These are phyloP conservation scores for Diceros bicornis DNA, from an alignment of 2,797 vertebrate species.

Conservation along the genomic window DNA sequence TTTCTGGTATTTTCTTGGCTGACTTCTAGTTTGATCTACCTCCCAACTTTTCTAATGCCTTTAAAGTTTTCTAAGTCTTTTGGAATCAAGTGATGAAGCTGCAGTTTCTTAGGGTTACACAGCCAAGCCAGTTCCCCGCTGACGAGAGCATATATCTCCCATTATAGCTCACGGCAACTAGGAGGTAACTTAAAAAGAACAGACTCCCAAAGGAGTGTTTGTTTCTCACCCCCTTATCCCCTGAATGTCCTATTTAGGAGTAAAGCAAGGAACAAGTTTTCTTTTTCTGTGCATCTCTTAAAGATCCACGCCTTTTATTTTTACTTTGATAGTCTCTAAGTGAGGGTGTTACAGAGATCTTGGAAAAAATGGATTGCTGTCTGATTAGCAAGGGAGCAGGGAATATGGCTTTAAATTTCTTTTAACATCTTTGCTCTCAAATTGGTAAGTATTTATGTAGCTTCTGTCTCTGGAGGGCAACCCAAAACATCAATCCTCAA, in stretches of 20 bases:
- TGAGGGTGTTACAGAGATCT: conserved; percentile 17
- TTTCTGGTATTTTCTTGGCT: conserved; percentile 18
- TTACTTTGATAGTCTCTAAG: conserved; percentile 61
- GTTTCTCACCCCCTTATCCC: neutral
- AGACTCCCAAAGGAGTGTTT: conserved; percentile 10
- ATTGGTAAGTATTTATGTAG: conserved; percentile 61
- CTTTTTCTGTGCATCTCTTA: neutral
- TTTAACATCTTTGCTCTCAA: conserved; percentile 69
- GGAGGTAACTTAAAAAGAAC: neutral
- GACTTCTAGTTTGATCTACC: neutral
- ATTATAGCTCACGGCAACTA: neutral
- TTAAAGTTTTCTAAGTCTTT: conserved; percentile 21
- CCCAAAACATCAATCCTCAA: conserved; percentile 64
- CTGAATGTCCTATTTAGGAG: neutral
- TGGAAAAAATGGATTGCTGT: neutral
- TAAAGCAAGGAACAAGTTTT: neutral
- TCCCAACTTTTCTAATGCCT: neutral
- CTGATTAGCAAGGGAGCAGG: neutral
- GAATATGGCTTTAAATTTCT: conserved; percentile 66
- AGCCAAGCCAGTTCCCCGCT: neutral
- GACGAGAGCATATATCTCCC: neutral
- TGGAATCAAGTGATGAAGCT: conserved; percentile 58
- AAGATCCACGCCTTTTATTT: conserved; percentile 70
- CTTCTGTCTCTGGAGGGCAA: conserved; percentile 56
- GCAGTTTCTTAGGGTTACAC: conserved; percentile 29